These are phyloP conservation scores for Bovichtus variegatus DNA, from an alignment of 2,797 vertebrate species.

Conservation along the genomic window DNA sequence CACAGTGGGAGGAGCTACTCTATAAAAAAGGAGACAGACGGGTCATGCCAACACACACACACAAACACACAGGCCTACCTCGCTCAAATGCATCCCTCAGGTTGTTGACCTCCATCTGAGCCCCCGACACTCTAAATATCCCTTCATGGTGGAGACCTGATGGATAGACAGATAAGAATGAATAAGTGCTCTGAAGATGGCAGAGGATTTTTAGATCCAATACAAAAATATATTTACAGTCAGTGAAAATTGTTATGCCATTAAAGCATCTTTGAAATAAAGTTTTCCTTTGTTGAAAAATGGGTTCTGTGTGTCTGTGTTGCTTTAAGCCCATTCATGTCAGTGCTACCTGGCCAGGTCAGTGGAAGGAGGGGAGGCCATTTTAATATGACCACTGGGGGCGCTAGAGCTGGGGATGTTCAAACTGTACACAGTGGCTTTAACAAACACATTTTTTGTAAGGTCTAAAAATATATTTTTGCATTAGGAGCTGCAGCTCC, in stretches of 20 bases:
- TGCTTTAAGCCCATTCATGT: neutral
- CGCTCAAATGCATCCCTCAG: constrained; percentile 90
- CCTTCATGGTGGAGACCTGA: constrained; percentile 94
- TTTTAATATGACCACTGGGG: too few relatives aligned
- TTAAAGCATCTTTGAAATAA: neutral
- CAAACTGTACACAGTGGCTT: neutral
- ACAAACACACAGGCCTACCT: constrained; percentile 77
- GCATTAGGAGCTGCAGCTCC: neutral
- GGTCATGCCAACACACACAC: neutral
- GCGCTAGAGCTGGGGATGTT: neutral
- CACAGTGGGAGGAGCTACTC: neutral
- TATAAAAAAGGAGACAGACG: neutral
- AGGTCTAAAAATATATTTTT: neutral
- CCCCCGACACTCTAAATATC: constrained; percentile 91
- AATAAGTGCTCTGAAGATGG: neutral
- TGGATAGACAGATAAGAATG: constrained; percentile 1
- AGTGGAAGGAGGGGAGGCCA: neutral
- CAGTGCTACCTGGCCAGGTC: neutral
- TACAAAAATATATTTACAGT: neutral
- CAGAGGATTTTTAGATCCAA: neutral
- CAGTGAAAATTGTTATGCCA: neutral
- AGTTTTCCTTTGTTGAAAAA: neutral
- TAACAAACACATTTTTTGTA: neutral
- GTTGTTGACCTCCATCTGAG: constrained; percentile 87
- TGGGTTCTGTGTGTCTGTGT: neutral